These are phyloP conservation scores for Elaphurus davidianus DNA, from an alignment of 2,113 vertebrate species.

Conservation along the genomic window DNA sequence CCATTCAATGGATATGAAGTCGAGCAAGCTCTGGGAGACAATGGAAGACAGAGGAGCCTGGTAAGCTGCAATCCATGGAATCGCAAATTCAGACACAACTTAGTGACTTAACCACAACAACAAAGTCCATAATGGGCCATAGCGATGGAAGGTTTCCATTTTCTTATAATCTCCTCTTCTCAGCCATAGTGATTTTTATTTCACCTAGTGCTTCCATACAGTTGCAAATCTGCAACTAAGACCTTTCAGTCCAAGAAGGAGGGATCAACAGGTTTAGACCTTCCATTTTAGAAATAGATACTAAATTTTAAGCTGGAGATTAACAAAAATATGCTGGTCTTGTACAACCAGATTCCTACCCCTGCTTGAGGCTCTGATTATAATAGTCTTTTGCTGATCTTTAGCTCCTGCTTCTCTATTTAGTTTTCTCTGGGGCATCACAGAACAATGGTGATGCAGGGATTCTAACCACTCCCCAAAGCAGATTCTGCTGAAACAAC, in stretches of 20 bases:
- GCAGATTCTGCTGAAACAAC: not conserved
- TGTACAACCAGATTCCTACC: not conserved
- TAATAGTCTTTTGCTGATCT: not conserved
- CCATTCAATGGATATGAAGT: not conserved
- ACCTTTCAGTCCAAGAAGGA: not conserved
- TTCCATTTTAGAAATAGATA: not conserved
- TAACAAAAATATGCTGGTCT: not conserved
- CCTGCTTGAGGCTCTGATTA: not conserved
- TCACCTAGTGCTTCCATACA: not conserved
- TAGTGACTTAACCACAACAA: not conserved
- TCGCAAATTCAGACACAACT: not conserved
- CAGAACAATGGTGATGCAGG: not conserved
- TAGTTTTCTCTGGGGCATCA: not conserved
- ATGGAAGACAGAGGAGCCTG: not conserved
- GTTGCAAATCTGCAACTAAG: not conserved
- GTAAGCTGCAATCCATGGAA: not conserved
- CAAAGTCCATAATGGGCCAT: not conserved
- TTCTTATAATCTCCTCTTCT: not conserved
- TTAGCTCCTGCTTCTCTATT: not conserved
- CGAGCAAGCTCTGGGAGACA: not conserved
- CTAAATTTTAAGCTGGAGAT: not conserved
- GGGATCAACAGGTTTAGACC: not conserved
- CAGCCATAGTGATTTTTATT: not conserved
- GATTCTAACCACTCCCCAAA: not conserved
- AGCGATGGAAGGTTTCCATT: not conserved